These are phyloP conservation scores for Zosterops lateralis DNA, from an alignment of 2,113 vertebrate species.

Conservation along the genomic window DNA sequence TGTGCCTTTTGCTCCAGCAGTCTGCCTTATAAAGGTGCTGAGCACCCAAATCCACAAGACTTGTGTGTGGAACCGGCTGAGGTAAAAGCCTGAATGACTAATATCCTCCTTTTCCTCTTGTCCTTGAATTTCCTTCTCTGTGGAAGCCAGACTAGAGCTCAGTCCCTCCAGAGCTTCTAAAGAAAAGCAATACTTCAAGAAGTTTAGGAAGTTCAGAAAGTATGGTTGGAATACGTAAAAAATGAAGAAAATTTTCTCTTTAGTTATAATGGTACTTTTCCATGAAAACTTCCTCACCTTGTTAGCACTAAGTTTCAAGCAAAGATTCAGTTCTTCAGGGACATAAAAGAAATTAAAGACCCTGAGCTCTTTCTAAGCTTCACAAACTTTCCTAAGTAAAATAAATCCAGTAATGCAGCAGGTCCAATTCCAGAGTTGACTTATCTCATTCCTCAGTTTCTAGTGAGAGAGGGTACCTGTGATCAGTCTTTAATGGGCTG, in stretches of 20 bases:
- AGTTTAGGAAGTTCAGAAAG: background rate
- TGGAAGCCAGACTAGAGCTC: background rate
- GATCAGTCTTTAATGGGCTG: background rate
- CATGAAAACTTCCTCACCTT: background rate
- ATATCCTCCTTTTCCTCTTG: conserved; percentile 14
- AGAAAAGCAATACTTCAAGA: background rate
- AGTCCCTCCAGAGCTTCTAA: background rate
- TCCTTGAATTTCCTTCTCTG: conserved; percentile 1
- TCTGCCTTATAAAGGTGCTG: conserved; percentile 8
- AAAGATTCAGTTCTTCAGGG: background rate
- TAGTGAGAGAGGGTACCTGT: background rate
- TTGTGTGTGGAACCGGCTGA: background rate
- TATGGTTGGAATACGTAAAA: background rate
- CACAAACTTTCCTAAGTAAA: background rate
- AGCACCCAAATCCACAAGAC: background rate
- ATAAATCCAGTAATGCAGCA: background rate
- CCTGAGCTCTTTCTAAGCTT: background rate
- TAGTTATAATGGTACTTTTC: background rate
- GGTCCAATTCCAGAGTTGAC: background rate
- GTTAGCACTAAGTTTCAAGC: background rate
- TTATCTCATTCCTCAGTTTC: background rate
- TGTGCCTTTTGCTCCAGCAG: conserved; percentile 39
- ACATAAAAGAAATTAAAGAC: background rate
- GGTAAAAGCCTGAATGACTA: conserved; percentile 28
- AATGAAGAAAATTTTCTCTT: background rate